Evolutionary conservation across 2,888 invertebrate genomes (phyloP).

Genomic region (Dermolepida albohirtum): DNA sequence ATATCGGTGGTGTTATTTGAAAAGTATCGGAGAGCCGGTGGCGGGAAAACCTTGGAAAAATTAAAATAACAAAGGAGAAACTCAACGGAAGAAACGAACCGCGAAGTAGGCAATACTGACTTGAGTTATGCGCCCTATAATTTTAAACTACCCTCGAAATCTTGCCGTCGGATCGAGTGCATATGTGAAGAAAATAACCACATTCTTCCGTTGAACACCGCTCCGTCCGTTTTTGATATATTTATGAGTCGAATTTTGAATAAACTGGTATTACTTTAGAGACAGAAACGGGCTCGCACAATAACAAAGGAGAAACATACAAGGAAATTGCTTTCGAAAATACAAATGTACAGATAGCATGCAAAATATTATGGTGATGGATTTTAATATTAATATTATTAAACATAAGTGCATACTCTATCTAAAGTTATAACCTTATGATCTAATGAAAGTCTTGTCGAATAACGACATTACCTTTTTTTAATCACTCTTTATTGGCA

Average conservation of each 20-base stretch:
- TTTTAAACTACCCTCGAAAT: slow-evolving; percentile 49
- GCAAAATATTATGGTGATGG: no score
- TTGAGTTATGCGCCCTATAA: slow-evolving; percentile 54
- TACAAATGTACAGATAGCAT: no score
- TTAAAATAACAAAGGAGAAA: slow-evolving; percentile 54
- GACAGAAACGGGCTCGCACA: neutral
- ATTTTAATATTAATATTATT: no score
- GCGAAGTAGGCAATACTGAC: slow-evolving; percentile 58
- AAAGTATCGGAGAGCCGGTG: neutral
- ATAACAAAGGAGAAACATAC: no score
- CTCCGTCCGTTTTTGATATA: slow-evolving; percentile 55
- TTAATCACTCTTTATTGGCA: no score
- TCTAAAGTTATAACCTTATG: no score
- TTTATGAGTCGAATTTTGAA: slow-evolving; percentile 52
- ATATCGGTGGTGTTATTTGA: neutral
- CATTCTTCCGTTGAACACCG: slow-evolving; percentile 55
- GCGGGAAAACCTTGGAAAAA: slow-evolving; percentile 41
- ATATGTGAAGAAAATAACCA: slow-evolving; percentile 58
- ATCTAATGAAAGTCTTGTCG: no score
- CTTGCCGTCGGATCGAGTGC: slow-evolving; percentile 47
- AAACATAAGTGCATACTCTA: no score
- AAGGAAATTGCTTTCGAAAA: no score
- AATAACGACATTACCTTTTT: no score
- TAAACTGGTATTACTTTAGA: no score
- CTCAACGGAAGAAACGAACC: slow-evolving; percentile 56